phyloP scores from a whole-genome alignment of 1,140 invertebrate genomes.

The Brachionus calyciflorus region DNA sequence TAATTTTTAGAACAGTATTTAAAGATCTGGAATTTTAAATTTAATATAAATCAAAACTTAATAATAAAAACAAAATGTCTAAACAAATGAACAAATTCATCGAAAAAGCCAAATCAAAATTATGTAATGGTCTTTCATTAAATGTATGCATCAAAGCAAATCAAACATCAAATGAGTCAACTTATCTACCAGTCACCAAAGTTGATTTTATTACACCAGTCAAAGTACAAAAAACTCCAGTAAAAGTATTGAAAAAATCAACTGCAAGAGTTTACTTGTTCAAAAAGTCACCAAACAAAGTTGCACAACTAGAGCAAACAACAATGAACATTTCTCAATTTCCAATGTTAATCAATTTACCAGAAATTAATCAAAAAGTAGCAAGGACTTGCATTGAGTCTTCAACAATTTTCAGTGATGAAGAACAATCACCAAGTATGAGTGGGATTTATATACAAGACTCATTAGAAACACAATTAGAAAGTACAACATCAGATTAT shows the following conservation, averaged over 20 bases:
- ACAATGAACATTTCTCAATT: background rate
- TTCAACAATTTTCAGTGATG: background rate
- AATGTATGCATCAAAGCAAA: too few species aligned
- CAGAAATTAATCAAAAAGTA: background rate
- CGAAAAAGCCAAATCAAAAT: conserved; percentile 8
- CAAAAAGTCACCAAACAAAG: background rate
- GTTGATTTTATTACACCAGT: background rate
- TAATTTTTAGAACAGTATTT: too few species aligned
- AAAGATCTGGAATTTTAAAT: too few species aligned
- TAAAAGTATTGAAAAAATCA: background rate
- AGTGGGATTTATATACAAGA: too few species aligned
- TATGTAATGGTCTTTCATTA: background rate
- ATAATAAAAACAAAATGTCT: background rate
- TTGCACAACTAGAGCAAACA: background rate
- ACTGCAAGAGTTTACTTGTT: background rate
- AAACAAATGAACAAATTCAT: background rate
- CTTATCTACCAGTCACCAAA: background rate
- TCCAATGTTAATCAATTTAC: background rate
- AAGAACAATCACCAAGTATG: too few species aligned
- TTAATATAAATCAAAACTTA: too few species aligned
- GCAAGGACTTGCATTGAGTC: background rate
- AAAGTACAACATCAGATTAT: background rate
- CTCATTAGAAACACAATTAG: too few species aligned
- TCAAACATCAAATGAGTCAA: background rate
- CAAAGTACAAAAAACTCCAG: background rate